phyloP scores from a whole-genome alignment of 1,140 invertebrate species.

The Onthophagus taurus region DNA sequence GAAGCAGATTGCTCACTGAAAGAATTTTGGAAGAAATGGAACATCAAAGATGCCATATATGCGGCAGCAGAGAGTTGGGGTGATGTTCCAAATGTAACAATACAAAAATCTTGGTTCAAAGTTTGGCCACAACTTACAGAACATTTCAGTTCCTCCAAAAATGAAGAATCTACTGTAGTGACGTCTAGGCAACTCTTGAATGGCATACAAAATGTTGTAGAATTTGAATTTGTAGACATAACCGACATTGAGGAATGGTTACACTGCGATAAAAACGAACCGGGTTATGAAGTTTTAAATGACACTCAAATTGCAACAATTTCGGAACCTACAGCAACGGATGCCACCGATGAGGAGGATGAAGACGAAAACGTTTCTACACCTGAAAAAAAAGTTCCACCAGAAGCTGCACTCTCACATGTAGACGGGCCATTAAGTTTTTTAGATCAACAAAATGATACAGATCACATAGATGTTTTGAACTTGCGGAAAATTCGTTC shows the following conservation, averaged over 20 bases:
- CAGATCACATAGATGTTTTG: too few relatives aligned
- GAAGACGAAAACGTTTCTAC: constrained; percentile 1
- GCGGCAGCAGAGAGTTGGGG: constrained; percentile 6
- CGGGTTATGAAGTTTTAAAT: constrained; percentile 3
- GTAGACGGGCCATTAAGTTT: too few relatives aligned
- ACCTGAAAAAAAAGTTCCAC: neutral
- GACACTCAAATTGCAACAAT: neutral
- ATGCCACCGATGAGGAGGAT: neutral
- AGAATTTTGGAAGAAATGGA: constrained; percentile 5
- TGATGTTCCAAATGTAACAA: neutral
- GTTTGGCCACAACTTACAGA: neutral
- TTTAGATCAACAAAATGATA: too few relatives aligned
- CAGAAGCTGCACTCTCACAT: too few relatives aligned
- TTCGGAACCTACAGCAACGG: neutral
- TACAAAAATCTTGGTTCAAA: constrained; percentile 3
- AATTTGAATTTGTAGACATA: constrained; percentile 6
- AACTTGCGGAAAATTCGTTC: too few relatives aligned
- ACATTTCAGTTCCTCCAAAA: too few relatives aligned
- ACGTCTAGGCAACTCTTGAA: constrained; percentile 2
- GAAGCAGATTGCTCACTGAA: too few relatives aligned
- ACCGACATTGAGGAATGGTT: neutral
- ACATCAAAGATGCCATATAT: constrained; percentile 7
- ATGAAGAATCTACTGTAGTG: too few relatives aligned
- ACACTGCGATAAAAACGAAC: constrained; percentile 6
- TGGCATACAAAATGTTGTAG: neutral